phyloP scores from a whole-genome alignment of 2,888 invertebrate species.

The Neocrepidodera transversa region DNA sequence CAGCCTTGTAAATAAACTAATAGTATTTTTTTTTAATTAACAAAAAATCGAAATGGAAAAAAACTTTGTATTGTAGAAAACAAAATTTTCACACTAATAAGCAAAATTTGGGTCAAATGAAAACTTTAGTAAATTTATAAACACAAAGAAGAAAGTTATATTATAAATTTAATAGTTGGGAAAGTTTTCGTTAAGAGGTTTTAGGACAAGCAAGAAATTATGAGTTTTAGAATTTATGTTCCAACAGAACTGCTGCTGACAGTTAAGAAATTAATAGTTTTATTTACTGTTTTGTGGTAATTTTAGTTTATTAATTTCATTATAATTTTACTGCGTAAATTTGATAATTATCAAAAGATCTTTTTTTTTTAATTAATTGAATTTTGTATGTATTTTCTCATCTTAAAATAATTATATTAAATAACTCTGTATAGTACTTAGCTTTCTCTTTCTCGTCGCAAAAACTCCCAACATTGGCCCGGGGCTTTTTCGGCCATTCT shows the following conservation, averaged over 20 bases:
- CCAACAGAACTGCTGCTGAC: conserved; percentile 22
- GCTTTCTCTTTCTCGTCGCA: neutral
- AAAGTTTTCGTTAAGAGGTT: conserved; percentile 22
- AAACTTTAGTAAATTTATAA: conserved; percentile 9
- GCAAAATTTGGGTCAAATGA: neutral
- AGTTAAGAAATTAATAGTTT: conserved; percentile 9
- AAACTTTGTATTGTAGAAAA: no score
- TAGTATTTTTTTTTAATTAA: no score
- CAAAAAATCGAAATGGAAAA: no score
- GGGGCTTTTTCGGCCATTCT: conserved; percentile 11
- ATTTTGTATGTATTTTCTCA: no score
- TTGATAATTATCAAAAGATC: no score
- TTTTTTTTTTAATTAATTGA: no score
- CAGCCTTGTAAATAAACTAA: conserved; percentile 25
- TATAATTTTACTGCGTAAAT: no score
- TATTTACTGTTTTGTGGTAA: no score
- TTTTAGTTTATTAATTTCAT: no score
- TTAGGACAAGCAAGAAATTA: conserved; percentile 26
- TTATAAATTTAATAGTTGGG: conserved; percentile 28
- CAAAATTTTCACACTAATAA: conserved; percentile 5
- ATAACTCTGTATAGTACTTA: no score
- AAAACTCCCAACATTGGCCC: conserved; percentile 1
- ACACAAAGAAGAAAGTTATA: conserved; percentile 21
- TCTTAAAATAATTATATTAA: no score
- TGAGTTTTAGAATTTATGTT: conserved; percentile 15